Conservation (phyloP, 2,113 vertebrate species). For the Opisthocomus hoazin region DNA sequence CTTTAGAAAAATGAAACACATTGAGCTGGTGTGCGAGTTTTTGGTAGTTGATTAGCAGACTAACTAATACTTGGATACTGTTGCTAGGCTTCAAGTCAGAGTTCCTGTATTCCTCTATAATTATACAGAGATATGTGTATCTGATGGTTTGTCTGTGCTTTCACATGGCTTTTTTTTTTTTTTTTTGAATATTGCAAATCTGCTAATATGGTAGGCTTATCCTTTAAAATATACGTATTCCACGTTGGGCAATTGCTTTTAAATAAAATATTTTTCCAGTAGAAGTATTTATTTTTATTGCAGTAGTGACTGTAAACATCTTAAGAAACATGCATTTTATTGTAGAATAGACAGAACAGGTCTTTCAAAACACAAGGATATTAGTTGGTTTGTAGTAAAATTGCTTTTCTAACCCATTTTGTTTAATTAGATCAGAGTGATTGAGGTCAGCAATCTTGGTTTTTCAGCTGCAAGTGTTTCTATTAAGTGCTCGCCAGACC, state of each 20-base stretch:
- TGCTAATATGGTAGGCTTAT: neutral
- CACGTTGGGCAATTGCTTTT: neutral
- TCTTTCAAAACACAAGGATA: neutral
- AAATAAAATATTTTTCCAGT: neutral
- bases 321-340: neutral
- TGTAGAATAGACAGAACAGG: neutral
- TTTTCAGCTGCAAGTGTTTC: slow-evolving; percentile 8
- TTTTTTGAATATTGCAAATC: neutral
- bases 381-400: neutral
- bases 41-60: slow-evolving; percentile 66
- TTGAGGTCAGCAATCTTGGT: neutral
- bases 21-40: slow-evolving; percentile 58
- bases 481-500: neutral
- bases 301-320: neutral
- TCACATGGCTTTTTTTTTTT: slow-evolving; percentile 38
- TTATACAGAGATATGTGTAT: slow-evolving; percentile 57
- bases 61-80: slow-evolving; percentile 75
- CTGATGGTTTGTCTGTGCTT: slow-evolving; percentile 56
- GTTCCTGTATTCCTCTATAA: slow-evolving; percentile 67
- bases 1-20: slow-evolving; percentile 13
- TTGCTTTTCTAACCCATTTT: slow-evolving; percentile 7
- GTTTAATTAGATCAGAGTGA: neutral
- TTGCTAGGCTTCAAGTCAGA: slow-evolving; percentile 76
- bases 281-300: neutral
- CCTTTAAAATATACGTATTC: neutral